phyloP scores from a whole-genome alignment of 2,113 vertebrate species.

The Cnemophilus loriae region DNA sequence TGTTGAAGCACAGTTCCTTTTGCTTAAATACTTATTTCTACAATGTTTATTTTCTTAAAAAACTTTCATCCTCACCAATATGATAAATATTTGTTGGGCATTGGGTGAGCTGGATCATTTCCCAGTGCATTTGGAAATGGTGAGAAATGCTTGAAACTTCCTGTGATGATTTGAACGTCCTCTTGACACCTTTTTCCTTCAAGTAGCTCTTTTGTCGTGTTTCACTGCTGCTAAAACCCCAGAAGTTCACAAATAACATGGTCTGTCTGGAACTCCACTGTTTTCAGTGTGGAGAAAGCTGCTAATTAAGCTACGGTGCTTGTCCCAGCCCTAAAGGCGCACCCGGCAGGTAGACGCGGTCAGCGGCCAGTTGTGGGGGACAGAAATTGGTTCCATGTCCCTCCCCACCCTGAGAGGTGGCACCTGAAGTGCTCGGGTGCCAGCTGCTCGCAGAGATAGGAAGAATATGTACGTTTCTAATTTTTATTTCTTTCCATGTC shows the following conservation, averaged over 20 bases:
- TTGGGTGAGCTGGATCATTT: neutral
- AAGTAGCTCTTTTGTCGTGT: neutral
- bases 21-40: neutral
- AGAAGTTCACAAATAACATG: neutral
- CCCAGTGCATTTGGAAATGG: neutral
- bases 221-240: neutral
- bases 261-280: neutral
- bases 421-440: neutral
- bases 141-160: neutral
- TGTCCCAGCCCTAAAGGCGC: neutral
- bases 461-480: neutral
- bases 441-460: neutral
- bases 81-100: neutral
- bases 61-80: neutral
- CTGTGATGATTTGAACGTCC: neutral
- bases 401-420: neutral
- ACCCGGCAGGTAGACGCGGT: neutral
- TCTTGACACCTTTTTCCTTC: neutral
- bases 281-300: neutral
- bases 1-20: neutral
- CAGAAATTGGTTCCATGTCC: neutral
- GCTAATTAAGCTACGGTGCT: neutral
- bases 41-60: neutral
- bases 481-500: neutral
- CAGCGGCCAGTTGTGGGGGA: neutral